phyloP scores from a whole-genome alignment of 2,797 vertebrate species.

The Tolypeutes matacus region DNA sequence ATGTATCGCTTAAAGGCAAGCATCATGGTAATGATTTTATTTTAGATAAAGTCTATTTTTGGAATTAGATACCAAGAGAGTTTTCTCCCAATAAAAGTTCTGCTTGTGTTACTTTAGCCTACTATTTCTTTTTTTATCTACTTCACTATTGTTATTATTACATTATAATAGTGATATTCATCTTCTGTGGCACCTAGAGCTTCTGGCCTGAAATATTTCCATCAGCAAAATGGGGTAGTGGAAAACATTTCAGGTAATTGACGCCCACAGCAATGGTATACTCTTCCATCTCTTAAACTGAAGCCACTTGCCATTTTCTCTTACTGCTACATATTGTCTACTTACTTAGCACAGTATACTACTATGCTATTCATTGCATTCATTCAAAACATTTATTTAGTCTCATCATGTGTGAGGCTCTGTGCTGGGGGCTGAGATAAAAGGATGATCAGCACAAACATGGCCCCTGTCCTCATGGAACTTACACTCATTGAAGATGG shows the following conservation, averaged over 20 bases:
- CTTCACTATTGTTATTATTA: slow-evolving; percentile 36
- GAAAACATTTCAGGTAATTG: neutral
- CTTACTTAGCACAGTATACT: neutral
- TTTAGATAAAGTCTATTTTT: slow-evolving; percentile 78
- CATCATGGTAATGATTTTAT: slow-evolving; percentile 75
- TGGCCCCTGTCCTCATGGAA: neutral
- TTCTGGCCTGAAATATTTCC: slow-evolving; percentile 47
- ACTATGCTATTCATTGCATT: neutral
- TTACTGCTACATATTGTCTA: neutral
- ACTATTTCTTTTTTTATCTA: slow-evolving; percentile 42
- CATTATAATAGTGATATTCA: slow-evolving; percentile 64
- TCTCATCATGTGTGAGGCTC: neutral
- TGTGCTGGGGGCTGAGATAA: neutral
- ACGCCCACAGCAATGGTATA: neutral
- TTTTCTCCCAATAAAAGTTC: slow-evolving; percentile 47
- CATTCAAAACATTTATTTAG: neutral
- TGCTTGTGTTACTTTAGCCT: slow-evolving; percentile 45
- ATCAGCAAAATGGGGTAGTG: slow-evolving; percentile 53
- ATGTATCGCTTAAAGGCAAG: slow-evolving; percentile 77
- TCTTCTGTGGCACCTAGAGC: slow-evolving; percentile 60
- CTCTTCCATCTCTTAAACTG: slow-evolving; percentile 7
- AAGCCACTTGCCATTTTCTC: slow-evolving; percentile 26
- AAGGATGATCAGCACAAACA: neutral
- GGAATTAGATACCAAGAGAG: slow-evolving; percentile 71
- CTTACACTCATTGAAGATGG: neutral